These are phyloP conservation scores for Lamellibrachia luymesi DNA, from an alignment of 1,140 invertebrate species.

Conservation along the genomic window DNA sequence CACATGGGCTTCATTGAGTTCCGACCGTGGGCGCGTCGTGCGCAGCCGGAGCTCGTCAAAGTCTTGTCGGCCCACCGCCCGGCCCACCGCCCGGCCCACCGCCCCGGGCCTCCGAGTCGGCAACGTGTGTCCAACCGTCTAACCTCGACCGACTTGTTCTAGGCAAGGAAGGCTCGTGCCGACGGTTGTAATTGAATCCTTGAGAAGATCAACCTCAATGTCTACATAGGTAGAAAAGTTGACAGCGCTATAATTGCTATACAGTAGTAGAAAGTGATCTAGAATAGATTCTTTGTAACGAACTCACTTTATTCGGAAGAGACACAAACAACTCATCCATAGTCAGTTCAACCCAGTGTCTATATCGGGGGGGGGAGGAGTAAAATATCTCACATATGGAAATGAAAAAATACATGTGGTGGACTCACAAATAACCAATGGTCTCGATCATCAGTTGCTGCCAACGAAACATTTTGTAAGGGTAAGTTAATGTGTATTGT, in stretches of 20 bases:
- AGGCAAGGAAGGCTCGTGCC: not conserved
- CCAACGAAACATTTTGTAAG: too few species aligned
- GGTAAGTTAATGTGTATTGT: too few species aligned
- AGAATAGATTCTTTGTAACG: not conserved
- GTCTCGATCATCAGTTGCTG: too few species aligned
- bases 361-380: too few species aligned
- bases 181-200: not conserved
- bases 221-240: not conserved
- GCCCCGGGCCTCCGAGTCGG: not conserved
- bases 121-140: not conserved
- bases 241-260: not conserved
- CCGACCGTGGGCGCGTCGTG: not conserved
- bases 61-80: not conserved
- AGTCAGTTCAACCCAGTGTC: too few species aligned
- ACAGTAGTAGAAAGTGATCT: not conserved
- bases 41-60: not conserved
- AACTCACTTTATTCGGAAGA: too few species aligned
- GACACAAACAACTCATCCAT: too few species aligned
- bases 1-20: not conserved
- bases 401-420: too few species aligned
- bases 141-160: not conserved
- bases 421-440: too few species aligned
- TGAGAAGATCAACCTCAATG: not conserved
- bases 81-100: not conserved
- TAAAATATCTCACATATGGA: too few species aligned